Evolutionary conservation across 2,797 vertebrate species (phyloP).

Genomic region (Tolypeutes matacus): DNA sequence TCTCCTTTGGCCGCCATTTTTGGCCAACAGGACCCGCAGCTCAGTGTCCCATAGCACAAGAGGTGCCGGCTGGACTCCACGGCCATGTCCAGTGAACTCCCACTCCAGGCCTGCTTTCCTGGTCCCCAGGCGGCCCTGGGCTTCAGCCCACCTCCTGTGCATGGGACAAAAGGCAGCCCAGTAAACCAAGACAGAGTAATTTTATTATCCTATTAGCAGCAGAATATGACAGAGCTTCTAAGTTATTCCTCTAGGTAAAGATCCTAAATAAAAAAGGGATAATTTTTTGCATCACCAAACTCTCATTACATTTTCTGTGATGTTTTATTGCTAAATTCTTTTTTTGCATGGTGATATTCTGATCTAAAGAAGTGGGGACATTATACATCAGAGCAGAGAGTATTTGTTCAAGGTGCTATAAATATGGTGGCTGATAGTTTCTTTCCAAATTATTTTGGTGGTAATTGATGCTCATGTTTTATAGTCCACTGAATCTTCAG

Average conservation of each 20-base stretch:
- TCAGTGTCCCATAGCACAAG: not conserved
- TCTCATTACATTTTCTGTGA: slow-evolving; percentile 68
- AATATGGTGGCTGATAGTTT: slow-evolving; percentile 23
- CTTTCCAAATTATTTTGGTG: slow-evolving; percentile 19
- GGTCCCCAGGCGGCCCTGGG: slow-evolving; percentile 70
- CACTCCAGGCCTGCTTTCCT: slow-evolving; percentile 35
- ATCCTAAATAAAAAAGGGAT: slow-evolving; percentile 58
- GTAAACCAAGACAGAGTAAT: not conserved
- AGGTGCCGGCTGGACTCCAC: not conserved
- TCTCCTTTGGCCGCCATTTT: not conserved
- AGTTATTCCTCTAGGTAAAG: slow-evolving; percentile 37
- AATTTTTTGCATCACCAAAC: slow-evolving; percentile 57
- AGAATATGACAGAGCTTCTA: slow-evolving; percentile 38
- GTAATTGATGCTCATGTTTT: not conserved
- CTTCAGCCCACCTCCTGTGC: slow-evolving; percentile 85
- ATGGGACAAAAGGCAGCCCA: slow-evolving; percentile 79
- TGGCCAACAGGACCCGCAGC: not conserved
- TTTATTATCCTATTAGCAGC: slow-evolving; percentile 64
- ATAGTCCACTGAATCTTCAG: slow-evolving; percentile 35
- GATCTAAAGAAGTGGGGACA: slow-evolving; percentile 58
- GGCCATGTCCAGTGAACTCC: not conserved
- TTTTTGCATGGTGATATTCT: slow-evolving; percentile 11
- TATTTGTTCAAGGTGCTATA: not conserved
- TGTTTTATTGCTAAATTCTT: slow-evolving; percentile 71
- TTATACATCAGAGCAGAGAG: not conserved